A percentile compares a stretch with the other conserved stretches of the same genome.
phyloP scores from a whole-genome alignment of 2,888 invertebrate genomes.

The Ormyrus thymus region DNA sequence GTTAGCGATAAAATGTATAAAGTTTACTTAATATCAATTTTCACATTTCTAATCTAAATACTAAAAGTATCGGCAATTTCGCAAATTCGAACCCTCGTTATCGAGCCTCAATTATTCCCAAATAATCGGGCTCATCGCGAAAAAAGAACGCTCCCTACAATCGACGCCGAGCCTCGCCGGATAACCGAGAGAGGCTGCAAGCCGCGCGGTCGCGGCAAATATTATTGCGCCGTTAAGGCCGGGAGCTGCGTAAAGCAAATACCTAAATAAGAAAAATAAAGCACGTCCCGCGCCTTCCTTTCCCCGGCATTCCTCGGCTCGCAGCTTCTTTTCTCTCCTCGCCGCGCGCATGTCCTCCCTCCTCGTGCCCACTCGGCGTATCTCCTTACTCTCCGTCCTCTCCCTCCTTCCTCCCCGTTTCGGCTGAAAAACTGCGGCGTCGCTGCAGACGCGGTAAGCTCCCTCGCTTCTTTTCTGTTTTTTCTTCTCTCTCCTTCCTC shows the following conservation, averaged over 20 bases:
- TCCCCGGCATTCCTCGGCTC: conserved; percentile 10
- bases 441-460: neutral
- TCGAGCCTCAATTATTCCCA: no score
- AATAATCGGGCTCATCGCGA: no score
- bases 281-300: neutral
- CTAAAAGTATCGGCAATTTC: no score
- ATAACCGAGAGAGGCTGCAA: no score
- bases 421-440: conserved; percentile 7
- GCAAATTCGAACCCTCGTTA: no score
- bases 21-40: no score
- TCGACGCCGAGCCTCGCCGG: no score
- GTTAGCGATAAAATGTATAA: neutral
- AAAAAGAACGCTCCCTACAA: no score
- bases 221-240: conserved; percentile 10
- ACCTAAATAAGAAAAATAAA: conserved; percentile 12
- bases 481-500: no score
- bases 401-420: neutral
- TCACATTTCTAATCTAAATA: no score
- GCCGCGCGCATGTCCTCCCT: conserved; percentile 1
- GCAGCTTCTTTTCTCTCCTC: neutral
- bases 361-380: neutral
- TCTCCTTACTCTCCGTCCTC: neutral
- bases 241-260: conserved; percentile 37
- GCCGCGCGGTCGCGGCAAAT: neutral
- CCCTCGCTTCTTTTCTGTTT: no score